Base-by-base conservation (phyloP, 2,113 vertebrate species). In the Plectropomus leopardus region DNA sequence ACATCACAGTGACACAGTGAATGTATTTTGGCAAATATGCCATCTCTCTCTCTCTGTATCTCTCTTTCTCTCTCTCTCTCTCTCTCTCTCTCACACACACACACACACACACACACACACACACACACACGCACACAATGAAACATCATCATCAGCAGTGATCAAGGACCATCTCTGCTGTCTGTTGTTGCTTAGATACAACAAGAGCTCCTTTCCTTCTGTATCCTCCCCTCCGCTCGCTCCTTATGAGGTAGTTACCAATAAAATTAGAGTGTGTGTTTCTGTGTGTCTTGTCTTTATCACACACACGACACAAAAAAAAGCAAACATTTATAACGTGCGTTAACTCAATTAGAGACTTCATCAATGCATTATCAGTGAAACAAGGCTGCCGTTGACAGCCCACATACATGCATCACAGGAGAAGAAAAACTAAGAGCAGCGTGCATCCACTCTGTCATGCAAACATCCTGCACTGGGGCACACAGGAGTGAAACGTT, bases 131-230 rank as follows among this genome's bases (percentile, higher is more conserved):
- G 54, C 51, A 88, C 72, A 86, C 72, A 86, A 55, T 79, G 45
- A 76, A 90, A 84, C 73, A 85, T 75, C 85, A 89, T 79, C 64
- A 84, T 74, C 75, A 83, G 53, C 73, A 60, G 80, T 76, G 77
- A 88, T 89, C 82, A 93, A 90, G 88, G 86, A 88, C 89, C 75
- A 78, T 90, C 81, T 87, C 74, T 79, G 73, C 86, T 88, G 83
- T 91, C 83, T 74, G 89, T 90, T 88, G 94, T 95, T 94, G 93
- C 94, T 94, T 94, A 75, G 94, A 92, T 93, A 95, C 93, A 85
- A 92, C 85, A 87, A 82, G 91, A 88, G 76, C 86, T 79, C 83
- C 84, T 83, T 72, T 75, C 86, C 44, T 65, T 61, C 68, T 51
- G 78, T 64, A 60, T 87, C 80, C 91, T 80, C 85, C 78, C 81